Percentiles rank a stretch among this genome's conserved stretches.
These are phyloP conservation scores for Telmatochromis sp. DNA, from an alignment of 2,113 vertebrate genomes.

Conservation along the genomic window DNA sequence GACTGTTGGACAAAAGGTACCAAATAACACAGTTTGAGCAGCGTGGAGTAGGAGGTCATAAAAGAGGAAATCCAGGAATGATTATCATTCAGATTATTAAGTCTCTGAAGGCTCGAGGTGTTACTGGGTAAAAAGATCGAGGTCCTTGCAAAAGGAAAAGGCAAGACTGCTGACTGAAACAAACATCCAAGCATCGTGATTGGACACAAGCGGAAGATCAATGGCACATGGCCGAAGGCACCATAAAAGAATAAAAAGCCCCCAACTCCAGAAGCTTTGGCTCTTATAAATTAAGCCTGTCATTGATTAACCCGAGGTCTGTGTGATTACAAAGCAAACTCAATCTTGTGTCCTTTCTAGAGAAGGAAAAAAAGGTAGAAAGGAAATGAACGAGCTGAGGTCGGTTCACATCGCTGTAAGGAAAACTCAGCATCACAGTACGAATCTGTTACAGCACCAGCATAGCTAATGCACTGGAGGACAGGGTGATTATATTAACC, in stretches of 20 bases:
- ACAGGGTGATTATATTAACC: constrained; percentile 37
- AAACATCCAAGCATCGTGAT: constrained; percentile 49
- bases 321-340: constrained; percentile 34
- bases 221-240: constrained; percentile 47
- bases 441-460: neutral
- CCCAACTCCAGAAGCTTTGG: neutral
- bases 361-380: neutral
- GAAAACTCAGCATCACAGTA: neutral
- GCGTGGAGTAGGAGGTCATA: neutral
- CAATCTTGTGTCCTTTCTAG: neutral
- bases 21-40: neutral
- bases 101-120: neutral
- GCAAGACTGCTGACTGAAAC: constrained; percentile 58
- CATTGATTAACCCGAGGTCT: constrained; percentile 28
- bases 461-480: constrained; percentile 5
- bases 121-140: neutral
- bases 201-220: constrained; percentile 53
- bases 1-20: neutral
- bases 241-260: constrained; percentile 20
- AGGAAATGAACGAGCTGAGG: neutral
- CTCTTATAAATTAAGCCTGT: neutral
- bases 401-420: neutral
- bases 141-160: neutral
- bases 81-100: neutral
- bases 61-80: neutral